These are phyloP conservation scores for Anticlea derivata DNA, from an alignment of 2,888 invertebrate genomes.

Conservation along the genomic window DNA sequence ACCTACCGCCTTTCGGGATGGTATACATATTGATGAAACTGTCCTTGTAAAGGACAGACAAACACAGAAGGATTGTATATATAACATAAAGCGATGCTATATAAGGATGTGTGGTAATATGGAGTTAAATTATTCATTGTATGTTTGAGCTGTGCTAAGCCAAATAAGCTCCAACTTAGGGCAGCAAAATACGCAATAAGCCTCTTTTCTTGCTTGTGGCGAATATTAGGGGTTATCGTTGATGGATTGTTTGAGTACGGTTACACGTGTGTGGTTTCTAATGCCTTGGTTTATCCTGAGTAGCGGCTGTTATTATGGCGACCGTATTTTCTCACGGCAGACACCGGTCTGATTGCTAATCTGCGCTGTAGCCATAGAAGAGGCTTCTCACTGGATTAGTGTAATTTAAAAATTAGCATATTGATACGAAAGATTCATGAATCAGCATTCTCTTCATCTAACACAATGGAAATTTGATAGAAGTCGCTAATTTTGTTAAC, in stretches of 20 bases:
- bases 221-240: not conserved
- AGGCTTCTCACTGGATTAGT: no score
- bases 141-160: not conserved
- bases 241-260: not conserved
- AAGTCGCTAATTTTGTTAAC: no score
- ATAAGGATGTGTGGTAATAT: not conserved
- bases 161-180: constrained; percentile 3
- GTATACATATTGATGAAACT: no score
- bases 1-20: no score
- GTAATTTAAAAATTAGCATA: no score
- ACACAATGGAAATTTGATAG: no score
- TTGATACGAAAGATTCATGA: no score
- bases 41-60: not conserved
- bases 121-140: not conserved
- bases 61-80: not conserved
- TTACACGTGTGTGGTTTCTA: not conserved
- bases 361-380: no score
- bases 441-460: no score
- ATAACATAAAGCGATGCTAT: not conserved
- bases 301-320: not conserved
- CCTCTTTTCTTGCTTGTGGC: not conserved
- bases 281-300: not conserved
- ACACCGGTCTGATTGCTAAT: no score
- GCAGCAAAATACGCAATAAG: not conserved
- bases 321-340: no score